Percentiles rank a stretch among this genome's conserved stretches.
Conservation (phyloP, 2,113 vertebrate genomes). For the Haemorhous mexicanus region DNA sequence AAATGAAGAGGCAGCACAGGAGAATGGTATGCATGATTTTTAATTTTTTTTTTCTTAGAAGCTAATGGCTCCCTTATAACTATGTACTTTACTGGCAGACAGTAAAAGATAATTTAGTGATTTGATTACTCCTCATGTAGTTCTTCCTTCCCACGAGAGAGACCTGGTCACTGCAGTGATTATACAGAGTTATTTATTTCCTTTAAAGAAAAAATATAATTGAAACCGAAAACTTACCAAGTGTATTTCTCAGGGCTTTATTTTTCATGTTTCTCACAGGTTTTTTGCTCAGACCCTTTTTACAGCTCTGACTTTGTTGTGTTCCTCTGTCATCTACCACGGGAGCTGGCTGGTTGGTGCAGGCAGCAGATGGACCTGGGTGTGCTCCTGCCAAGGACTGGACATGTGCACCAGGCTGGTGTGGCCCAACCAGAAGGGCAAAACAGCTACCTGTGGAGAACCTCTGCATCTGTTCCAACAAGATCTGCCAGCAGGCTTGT, state of each 20-base stretch:
- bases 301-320: not conserved
- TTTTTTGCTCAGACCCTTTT: not conserved
- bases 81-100: not conserved
- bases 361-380: constrained; percentile 63
- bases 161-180: not conserved
- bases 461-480: constrained; percentile 1
- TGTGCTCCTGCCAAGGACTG: constrained; percentile 29
- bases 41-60: not conserved
- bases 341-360: constrained; percentile 23
- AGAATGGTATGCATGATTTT: not conserved
- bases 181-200: not conserved
- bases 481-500: not conserved
- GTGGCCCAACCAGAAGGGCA: constrained; percentile 18
- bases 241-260: not conserved
- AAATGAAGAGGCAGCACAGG: not conserved
- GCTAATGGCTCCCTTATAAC: not conserved
- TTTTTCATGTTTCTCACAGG: not conserved
- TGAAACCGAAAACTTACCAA: not conserved
- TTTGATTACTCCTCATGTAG: not conserved
- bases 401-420: not conserved
- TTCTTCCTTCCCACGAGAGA: not conserved
- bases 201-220: not conserved
- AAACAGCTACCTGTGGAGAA: constrained; percentile 33
- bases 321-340: not conserved
- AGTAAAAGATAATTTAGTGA: not conserved